Conservation (phyloP, 1,140 invertebrate species). For the Pseudomyrmex sp. region DNA sequence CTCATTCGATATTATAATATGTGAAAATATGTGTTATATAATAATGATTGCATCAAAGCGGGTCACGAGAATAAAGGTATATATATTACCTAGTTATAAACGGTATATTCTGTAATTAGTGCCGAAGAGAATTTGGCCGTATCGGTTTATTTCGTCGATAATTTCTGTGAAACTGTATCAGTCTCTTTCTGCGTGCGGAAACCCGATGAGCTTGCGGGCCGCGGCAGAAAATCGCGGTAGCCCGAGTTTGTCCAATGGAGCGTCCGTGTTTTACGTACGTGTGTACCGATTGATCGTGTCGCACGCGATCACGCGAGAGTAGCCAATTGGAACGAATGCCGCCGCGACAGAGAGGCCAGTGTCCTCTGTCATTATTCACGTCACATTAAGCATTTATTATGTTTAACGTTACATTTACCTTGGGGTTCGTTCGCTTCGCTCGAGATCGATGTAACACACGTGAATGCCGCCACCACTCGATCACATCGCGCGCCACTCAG, state of each 20-base stretch:
- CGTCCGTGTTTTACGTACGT: constrained; percentile 23
- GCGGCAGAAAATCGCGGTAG: constrained; percentile 4
- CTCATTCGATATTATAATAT: too few relatives aligned
- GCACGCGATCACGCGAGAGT: constrained; percentile 61
- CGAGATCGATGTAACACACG: constrained; percentile 20
- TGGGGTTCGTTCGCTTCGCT: constrained; percentile 43
- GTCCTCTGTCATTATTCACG: constrained; percentile 48
- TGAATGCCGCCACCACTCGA: constrained; percentile 26
- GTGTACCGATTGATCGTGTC: constrained; percentile 17
- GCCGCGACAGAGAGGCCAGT: neutral
- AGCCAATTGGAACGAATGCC: constrained; percentile 39
- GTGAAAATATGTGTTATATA: neutral
- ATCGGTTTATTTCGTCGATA: neutral
- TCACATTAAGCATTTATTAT: constrained; percentile 57
- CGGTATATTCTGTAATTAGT: neutral
- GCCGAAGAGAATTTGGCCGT: neutral
- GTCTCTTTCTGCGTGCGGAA: constrained; percentile 6
- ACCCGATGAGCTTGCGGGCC: neutral
- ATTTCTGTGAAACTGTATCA: neutral
- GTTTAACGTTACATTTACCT: constrained; percentile 57
- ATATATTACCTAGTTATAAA: neutral
- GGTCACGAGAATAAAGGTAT: neutral
- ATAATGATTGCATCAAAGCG: neutral
- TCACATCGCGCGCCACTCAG: neutral
- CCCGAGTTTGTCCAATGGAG: constrained; percentile 18